Evolutionary conservation across 2,888 invertebrate species (phyloP).

Genomic region (Hyppa rectilinea): DNA sequence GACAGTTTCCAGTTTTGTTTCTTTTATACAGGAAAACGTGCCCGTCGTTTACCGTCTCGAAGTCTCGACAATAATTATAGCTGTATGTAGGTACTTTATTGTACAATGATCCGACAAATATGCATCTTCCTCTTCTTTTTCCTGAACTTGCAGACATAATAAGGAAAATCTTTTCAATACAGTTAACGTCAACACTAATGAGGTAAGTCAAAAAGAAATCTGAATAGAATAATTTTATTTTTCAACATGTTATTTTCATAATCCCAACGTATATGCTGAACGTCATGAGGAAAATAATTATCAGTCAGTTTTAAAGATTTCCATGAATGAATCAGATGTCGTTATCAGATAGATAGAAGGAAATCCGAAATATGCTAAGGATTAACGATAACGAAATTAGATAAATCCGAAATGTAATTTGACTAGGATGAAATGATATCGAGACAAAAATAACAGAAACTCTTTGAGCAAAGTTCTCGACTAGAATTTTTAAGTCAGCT

Average conservation of each 20-base stretch:
- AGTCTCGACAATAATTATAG: slow-evolving; percentile 16
- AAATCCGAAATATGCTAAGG: too few relatives aligned
- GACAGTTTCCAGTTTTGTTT: slow-evolving; percentile 22
- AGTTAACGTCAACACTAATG: not conserved
- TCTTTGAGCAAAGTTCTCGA: not conserved
- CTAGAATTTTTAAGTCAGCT: not conserved
- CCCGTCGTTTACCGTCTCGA: slow-evolving; percentile 13
- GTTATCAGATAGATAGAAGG: not conserved
- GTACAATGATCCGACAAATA: slow-evolving; percentile 22
- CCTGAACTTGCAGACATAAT: slow-evolving; percentile 9
- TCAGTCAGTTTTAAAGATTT: not conserved
- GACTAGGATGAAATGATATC: not conserved
- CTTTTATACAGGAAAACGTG: slow-evolving; percentile 35
- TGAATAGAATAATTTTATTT: not conserved
- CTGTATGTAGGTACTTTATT: slow-evolving; percentile 12
- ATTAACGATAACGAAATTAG: too few relatives aligned
- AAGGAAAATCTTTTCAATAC: slow-evolving; percentile 23
- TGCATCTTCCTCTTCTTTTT: slow-evolving; percentile 30
- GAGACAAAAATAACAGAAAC: not conserved
- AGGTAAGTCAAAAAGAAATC: not conserved
- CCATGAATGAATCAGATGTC: not conserved
- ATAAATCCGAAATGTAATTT: too few relatives aligned
- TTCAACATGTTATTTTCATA: not conserved
- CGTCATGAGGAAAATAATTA: not conserved
- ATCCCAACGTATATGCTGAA: not conserved